These are phyloP conservation scores for Yoshiicerus persimilis DNA, from an alignment of 1,140 invertebrate species.

Conservation along the genomic window DNA sequence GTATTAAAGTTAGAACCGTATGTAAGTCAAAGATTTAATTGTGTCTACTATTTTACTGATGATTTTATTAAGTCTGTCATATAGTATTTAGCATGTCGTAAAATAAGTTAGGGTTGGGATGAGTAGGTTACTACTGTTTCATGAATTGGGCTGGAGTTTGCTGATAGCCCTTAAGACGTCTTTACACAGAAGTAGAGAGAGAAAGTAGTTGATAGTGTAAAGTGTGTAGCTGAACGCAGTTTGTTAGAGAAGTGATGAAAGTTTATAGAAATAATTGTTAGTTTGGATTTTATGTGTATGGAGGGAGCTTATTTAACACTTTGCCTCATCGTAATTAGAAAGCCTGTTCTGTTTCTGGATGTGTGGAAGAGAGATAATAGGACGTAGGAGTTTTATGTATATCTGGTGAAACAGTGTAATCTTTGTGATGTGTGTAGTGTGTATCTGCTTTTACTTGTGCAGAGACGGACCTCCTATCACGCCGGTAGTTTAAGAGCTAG, in stretches of 20 bases:
- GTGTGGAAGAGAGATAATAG: neutral
- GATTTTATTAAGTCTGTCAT: neutral
- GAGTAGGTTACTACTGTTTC: neutral
- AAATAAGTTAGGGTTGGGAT: neutral
- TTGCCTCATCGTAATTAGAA: conserved; percentile 12
- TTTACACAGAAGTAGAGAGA: neutral
- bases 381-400: neutral
- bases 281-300: neutral
- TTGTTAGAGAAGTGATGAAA: neutral
- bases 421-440: neutral
- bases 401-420: neutral
- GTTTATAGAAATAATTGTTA: neutral
- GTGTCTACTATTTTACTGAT: neutral
- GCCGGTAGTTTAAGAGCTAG: neutral
- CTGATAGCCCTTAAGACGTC: no score
- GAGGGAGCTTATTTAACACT: conserved; percentile 35
- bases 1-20: neutral
- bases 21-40: neutral
- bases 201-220: neutral
- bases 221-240: neutral
- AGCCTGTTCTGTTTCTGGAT: neutral
- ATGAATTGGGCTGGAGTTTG: neutral
- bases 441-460: neutral
- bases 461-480: neutral
- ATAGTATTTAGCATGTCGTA: neutral